Percentiles rank a stretch among this genome's conserved stretches.
Evolutionary conservation across 2,888 invertebrate species (phyloP).

Genomic region (Ectropis crepuscularia): DNA sequence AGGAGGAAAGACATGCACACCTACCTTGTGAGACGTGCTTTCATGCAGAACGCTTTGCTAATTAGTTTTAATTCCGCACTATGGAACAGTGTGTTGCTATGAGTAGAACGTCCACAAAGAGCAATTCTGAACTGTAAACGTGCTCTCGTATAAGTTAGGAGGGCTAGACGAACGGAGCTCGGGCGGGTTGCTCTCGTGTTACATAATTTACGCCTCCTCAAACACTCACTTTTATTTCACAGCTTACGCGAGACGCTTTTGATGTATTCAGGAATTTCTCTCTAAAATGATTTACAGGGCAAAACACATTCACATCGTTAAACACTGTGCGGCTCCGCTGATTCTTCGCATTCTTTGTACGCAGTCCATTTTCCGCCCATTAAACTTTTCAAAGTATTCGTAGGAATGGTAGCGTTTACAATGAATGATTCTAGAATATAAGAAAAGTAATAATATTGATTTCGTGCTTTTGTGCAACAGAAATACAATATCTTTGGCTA

Average conservation of each 20-base stretch:
- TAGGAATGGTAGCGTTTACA: slow-evolving; percentile 21
- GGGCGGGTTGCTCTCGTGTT: slow-evolving; percentile 46
- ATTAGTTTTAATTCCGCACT: slow-evolving; percentile 46
- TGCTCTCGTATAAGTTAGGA: slow-evolving; percentile 46
- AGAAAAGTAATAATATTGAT: neutral
- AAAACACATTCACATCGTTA: slow-evolving; percentile 31
- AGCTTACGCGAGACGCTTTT: slow-evolving; percentile 53
- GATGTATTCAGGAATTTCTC: slow-evolving; percentile 55
- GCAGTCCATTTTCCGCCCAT: slow-evolving; percentile 34
- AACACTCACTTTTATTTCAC: slow-evolving; percentile 62
- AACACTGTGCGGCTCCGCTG: slow-evolving; percentile 26
- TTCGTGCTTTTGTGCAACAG: too few relatives aligned
- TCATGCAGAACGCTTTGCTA: slow-evolving; percentile 31
- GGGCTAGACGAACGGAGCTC: slow-evolving; percentile 39
- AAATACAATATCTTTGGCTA: too few relatives aligned
- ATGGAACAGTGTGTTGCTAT: slow-evolving; percentile 45
- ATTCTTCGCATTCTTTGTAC: slow-evolving; percentile 31
- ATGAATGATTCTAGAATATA: slow-evolving; percentile 21
- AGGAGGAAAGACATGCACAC: slow-evolving; percentile 3
- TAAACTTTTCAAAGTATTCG: slow-evolving; percentile 34
- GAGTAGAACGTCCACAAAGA: slow-evolving; percentile 51
- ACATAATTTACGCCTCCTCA: slow-evolving; percentile 60
- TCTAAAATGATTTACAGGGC: slow-evolving; percentile 52
- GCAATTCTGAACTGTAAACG: slow-evolving; percentile 53
- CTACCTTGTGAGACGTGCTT: slow-evolving; percentile 13